phyloP scores from a whole-genome alignment of 2,888 invertebrate species.

The Nomada hirtipes region DNA sequence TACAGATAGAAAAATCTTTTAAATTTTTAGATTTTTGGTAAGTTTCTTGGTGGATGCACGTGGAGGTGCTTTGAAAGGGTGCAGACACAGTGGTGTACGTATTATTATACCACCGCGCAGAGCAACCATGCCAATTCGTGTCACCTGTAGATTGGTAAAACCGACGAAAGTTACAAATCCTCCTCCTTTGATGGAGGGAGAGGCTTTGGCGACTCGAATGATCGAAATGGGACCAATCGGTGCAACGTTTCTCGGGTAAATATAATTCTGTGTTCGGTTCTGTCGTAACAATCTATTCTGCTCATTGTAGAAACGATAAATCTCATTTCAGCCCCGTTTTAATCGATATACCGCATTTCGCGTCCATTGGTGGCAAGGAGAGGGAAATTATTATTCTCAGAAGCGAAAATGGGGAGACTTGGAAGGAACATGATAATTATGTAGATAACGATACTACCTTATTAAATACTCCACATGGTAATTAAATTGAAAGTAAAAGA shows the following conservation, averaged over 20 bases:
- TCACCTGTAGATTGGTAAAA: conserved; percentile 96
- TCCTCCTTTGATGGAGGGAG: conserved; percentile 99
- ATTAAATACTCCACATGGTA: conserved; percentile 90
- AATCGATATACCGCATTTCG: conserved; percentile 98
- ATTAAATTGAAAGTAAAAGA: neutral
- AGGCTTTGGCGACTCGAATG: conserved; percentile 97
- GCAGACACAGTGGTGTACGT: conserved; percentile 98
- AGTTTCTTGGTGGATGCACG: conserved; percentile 99
- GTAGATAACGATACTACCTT: conserved; percentile 86
- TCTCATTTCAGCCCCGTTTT: conserved; percentile 90
- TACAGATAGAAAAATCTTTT: neutral
- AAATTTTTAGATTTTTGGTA: conserved; percentile 93
- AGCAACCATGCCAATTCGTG: conserved; percentile 97
- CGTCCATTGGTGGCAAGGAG: conserved; percentile 96
- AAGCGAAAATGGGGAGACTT: conserved; percentile 98
- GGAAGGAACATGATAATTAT: conserved; percentile 95
- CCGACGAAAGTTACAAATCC: conserved; percentile 92
- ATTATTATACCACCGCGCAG: conserved; percentile 98
- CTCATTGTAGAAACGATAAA: neutral
- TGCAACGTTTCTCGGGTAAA: conserved; percentile 97
- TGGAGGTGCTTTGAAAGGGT: conserved; percentile 99
- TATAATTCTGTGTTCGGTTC: neutral
- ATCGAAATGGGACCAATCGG: conserved; percentile 98
- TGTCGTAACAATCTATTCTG: neutral
- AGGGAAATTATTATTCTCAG: conserved; percentile 98